phyloP scores from a whole-genome alignment of 2,888 invertebrate genomes.

The Chrysomela aeneicollis region DNA sequence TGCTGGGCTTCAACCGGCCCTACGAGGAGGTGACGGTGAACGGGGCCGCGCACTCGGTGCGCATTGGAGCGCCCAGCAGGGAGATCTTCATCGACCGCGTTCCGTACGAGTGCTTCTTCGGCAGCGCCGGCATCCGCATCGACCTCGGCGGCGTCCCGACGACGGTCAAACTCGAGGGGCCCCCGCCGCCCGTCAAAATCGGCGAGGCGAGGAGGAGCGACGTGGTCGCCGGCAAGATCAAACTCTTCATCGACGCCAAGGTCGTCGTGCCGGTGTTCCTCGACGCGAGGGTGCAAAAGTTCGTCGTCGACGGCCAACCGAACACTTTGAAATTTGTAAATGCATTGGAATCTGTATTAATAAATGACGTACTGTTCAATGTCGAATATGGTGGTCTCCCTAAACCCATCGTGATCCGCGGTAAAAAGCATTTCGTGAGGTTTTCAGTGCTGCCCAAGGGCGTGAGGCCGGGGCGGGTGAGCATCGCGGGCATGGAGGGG shows the following conservation, averaged over 20 bases:
- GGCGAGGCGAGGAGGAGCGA: conserved; percentile 80
- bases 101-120: conserved; percentile 93
- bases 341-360: conserved; percentile 75
- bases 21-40: conserved; percentile 79
- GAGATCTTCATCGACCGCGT: conserved; percentile 89
- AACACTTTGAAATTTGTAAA: conserved; percentile 84
- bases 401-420: conserved; percentile 77
- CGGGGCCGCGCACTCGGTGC: conserved; percentile 77
- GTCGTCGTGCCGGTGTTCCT: conserved; percentile 82
- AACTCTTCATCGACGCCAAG: conserved; percentile 82
- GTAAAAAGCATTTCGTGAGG: conserved; percentile 79
- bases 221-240: conserved; percentile 84
- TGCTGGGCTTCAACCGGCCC: conserved; percentile 71
- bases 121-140: conserved; percentile 83
- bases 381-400: conserved; percentile 87
- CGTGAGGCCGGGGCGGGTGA: conserved; percentile 74
- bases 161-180: conserved; percentile 84
- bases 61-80: conserved; percentile 90
- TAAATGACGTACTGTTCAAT: conserved; percentile 80
- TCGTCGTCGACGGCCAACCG: conserved; percentile 74
- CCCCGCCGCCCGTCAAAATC: conserved; percentile 93
- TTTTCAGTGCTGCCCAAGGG: conserved; percentile 81
- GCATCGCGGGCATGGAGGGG: conserved; percentile 79
- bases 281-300: conserved; percentile 84
- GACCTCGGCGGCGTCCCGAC: conserved; percentile 81